phyloP scores from a whole-genome alignment of 2,888 invertebrate species.

The Aphodius granarius region DNA sequence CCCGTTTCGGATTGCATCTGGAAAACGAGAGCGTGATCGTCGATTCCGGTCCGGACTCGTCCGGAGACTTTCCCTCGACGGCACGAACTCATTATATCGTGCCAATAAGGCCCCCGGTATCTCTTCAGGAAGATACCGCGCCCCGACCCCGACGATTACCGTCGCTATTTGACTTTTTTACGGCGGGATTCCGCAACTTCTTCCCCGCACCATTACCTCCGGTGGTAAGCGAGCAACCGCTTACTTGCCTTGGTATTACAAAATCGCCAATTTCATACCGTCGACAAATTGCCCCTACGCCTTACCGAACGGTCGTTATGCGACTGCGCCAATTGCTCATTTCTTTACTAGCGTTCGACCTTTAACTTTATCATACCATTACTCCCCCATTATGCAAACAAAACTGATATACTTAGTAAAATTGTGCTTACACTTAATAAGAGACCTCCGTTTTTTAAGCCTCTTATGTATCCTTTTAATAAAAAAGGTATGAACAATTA shows the following conservation, averaged over 20 bases:
- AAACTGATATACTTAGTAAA: too few species aligned
- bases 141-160: not conserved
- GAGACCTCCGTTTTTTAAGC: too few species aligned
- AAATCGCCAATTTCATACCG: not conserved
- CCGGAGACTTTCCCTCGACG: conserved; percentile 25
- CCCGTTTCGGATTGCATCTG: conserved; percentile 29
- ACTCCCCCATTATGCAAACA: not conserved
- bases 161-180: not conserved
- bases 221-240: too few species aligned
- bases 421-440: not conserved
- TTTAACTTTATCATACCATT: not conserved
- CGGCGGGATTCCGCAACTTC: not conserved
- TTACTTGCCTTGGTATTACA: not conserved
- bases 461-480: too few species aligned
- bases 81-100: conserved; percentile 31
- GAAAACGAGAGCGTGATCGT: conserved; percentile 29
- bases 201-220: not conserved
- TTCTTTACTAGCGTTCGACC: not conserved
- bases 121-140: conserved; percentile 22
- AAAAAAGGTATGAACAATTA: too few species aligned
- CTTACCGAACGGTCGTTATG: not conserved
- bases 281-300: not conserved
- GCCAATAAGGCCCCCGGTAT: conserved; percentile 28
- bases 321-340: not conserved
- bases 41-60: conserved; percentile 16